Conservation (phyloP, 1,140 invertebrate species). For the Phenacoccus solenopsis region DNA sequence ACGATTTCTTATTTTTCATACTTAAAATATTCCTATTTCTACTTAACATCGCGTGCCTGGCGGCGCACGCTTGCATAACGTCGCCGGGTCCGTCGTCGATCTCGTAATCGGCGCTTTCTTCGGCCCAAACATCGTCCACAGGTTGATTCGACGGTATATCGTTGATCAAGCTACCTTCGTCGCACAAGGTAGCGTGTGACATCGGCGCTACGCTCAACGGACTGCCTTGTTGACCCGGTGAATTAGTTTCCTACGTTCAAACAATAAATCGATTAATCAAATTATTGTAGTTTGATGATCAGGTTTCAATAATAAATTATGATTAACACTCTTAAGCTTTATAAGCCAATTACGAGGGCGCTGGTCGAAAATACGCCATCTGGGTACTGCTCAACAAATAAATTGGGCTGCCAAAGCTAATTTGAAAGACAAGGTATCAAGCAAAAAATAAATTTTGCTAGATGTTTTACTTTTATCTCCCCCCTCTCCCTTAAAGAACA, state of each 20-base stretch:
- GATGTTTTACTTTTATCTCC: no score
- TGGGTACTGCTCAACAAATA: no score
- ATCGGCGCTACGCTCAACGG: slow-evolving; percentile 37
- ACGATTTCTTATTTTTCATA: slow-evolving; percentile 14
- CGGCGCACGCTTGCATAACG: neutral
- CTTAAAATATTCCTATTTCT: slow-evolving; percentile 17
- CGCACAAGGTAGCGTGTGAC: slow-evolving; percentile 8
- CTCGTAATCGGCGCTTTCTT: slow-evolving; percentile 55
- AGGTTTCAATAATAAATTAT: no score
- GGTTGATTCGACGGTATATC: slow-evolving; percentile 5
- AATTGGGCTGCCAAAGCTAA: no score
- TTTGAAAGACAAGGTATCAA: no score
- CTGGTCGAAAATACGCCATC: no score
- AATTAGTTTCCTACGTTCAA: slow-evolving; percentile 41
- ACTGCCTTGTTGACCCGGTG: slow-evolving; percentile 51
- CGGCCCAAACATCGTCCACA: slow-evolving; percentile 42
- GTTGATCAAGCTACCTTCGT: neutral
- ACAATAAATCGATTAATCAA: neutral
- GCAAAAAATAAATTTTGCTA: no score
- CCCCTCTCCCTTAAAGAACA: no score
- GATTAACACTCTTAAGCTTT: no score
- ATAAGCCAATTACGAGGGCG: neutral
- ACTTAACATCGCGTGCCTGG: neutral
- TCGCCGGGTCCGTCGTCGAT: neutral
- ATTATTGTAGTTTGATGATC: no score